Base-by-base conservation (phyloP, 1,140 invertebrate species). In the Lepidurus couesii region DNA sequence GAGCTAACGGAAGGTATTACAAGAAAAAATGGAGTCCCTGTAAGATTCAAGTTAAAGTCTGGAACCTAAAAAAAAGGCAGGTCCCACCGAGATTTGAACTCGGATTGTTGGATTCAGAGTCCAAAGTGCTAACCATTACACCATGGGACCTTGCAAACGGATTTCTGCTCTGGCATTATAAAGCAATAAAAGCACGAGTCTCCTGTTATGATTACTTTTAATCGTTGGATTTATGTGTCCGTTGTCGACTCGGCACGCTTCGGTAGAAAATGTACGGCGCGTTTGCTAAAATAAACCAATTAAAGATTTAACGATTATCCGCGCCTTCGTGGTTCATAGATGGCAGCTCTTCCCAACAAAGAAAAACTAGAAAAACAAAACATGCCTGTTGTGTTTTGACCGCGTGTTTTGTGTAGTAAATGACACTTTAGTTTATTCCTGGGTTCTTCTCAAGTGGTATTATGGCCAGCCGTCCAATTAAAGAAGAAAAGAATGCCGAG, bases 111-210 rank as follows among this genome's bases (percentile, higher is more conserved):
- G 86, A 87, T 87, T 87, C 86, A 87, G 84, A 87, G 86, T 87
- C 86, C 86, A 86, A 83, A 87, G 85, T 87, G 86, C 86, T 87
- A 86, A 86, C 86, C 86, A 85, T 86, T 87, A 87, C 86, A 87
- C 86, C 86, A 87, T 84, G 82, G 84, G 82, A 85, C 84, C 84
- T 77, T 77, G 47, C 16, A 11, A 1, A 76, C 21, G 42, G 42
- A 0, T 13, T 10, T 47, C 16, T 7, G 45, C 45, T 0, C 10
- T 24, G 24, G 24, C 24, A 24, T 24, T 24, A 24, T 24, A 24
- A 24, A 24, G 24, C 0, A 24, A 24, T 0, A 24, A 24, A 34
- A 34, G 4, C 34, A 4, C 34, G 26, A 34, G 34, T 34, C 34
- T 34, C 34, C 1, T 34, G 34, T 34, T 34, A 34, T 34, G 3